Evolutionary conservation across 2,113 vertebrate genomes (phyloP), one percentile per base, ranked within the genome.

Genomic region (Vidua macroura): DNA sequence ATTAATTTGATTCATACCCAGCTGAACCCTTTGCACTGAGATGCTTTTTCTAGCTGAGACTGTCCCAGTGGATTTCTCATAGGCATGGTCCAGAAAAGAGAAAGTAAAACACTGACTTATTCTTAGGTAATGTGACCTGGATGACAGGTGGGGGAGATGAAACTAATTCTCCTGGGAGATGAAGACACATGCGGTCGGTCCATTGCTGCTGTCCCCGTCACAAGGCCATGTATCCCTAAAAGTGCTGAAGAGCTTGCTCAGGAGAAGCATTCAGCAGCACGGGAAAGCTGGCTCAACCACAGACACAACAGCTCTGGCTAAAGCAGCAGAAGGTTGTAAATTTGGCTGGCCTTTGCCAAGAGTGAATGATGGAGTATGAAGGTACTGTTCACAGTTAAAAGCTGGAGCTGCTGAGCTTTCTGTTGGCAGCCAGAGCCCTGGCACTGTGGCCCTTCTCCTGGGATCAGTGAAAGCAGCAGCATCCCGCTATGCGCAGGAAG

Each of bases 281-380:
- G 8, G 33, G 49, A 77, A 92, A 77, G 2, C 33, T 49, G 35
- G 15, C 33, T 91, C 74, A 90, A 74, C 37, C 62, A 55, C 21
- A 52, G 43, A 35, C 10, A 43, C 23, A 69, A 80, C 23, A 91
- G 53, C n/a, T 55, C 39, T 49, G 31, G 39, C 37, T 51, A 58
- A 62, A 83, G 84, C 56, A 92, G 63, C 80, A 84, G 62, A 44
- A 72, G n/a, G 49, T 2, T 72, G n/a, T 92, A 91, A 97, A 95
- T 43, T n/a, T 87, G 72, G 9, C 62, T 52, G 49, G 46, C 56
- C 44, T 78, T 76, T 68, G 77, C 85, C 93, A 94, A 23, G 77
- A 59, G 13, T 56, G 60, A 86, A 35, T 39, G 24, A n/a, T 44
- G 30, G 68, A 80, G 24, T 66, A 33, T 64, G 70, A 85, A 96